A percentile compares a stretch with the other conserved stretches of the same genome.
phyloP scores from a whole-genome alignment of 2,113 vertebrate species.

The Ursus arctos region DNA sequence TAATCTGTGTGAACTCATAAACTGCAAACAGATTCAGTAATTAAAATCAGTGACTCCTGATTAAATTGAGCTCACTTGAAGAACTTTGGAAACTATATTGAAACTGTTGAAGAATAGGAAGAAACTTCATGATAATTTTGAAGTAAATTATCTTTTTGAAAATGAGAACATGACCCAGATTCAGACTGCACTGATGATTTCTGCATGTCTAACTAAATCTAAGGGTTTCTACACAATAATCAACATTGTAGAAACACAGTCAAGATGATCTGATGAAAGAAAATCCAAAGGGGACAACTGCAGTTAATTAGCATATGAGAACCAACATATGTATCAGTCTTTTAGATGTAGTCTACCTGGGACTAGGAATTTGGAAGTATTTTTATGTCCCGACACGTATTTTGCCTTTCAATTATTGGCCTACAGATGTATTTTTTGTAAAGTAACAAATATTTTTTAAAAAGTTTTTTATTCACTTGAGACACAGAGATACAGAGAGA shows the following conservation, averaged over 20 bases:
- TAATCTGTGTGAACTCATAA: conserved; percentile 94
- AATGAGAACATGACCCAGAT: conserved; percentile 95
- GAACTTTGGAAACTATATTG: conserved; percentile 91
- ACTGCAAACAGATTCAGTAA: conserved; percentile 88
- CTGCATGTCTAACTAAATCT: conserved; percentile 93
- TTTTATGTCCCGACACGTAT: neutral
- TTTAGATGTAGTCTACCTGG: neutral
- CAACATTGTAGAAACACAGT: neutral
- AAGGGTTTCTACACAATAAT: conserved; percentile 91
- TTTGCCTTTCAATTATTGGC: neutral
- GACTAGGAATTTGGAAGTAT: neutral
- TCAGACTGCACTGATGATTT: conserved; percentile 91
- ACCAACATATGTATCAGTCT: neutral
- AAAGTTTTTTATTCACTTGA: too few relatives aligned
- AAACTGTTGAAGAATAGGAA: conserved; percentile 91
- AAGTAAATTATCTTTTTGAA: conserved; percentile 95
- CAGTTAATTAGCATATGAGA: neutral
- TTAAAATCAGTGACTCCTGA: conserved; percentile 93
- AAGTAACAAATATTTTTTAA: neutral
- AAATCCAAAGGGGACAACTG: neutral
- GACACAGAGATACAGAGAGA: too few relatives aligned
- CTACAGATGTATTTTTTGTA: neutral
- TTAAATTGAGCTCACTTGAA: conserved; percentile 88
- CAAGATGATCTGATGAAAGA: neutral
- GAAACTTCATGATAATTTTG: conserved; percentile 94